These are phyloP conservation scores for Tenthredo mesomela DNA, from an alignment of 2,888 invertebrate species.

Conservation along the genomic window DNA sequence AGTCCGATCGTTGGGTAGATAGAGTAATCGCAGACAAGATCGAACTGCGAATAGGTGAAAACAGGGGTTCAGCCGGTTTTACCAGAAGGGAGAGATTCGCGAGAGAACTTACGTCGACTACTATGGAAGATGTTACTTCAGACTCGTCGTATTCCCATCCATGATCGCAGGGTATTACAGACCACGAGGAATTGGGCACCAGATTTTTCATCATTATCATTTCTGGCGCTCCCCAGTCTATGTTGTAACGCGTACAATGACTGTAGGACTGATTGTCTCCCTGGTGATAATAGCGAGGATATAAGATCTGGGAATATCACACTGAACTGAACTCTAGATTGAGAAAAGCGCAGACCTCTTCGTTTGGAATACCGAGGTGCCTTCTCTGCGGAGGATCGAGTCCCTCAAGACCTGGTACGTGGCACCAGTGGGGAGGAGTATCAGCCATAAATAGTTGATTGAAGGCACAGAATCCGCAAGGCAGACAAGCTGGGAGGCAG, in stretches of 20 bases:
- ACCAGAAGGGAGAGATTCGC: not conserved
- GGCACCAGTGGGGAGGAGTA: conserved; percentile 93
- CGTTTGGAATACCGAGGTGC: conserved; percentile 83
- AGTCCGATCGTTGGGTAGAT: conserved; percentile 94
- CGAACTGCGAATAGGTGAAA: conserved; percentile 84
- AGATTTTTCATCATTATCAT: conserved; percentile 70
- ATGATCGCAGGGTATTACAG: conserved; percentile 84
- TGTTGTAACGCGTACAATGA: conserved; percentile 86
- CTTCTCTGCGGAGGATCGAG: conserved; percentile 77
- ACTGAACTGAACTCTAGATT: no score
- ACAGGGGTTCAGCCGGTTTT: not conserved
- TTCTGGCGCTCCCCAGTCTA: conserved; percentile 85
- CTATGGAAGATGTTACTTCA: conserved; percentile 87
- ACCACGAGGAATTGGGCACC: conserved; percentile 82
- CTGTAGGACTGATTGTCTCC: conserved; percentile 80
- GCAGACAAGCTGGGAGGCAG: conserved; percentile 93
- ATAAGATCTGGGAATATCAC: not conserved
- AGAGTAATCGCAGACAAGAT: conserved; percentile 92
- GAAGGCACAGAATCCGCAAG: conserved; percentile 95
- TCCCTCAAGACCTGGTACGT: conserved; percentile 83
- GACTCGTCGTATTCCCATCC: conserved; percentile 90
- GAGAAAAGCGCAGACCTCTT: conserved; percentile 24
- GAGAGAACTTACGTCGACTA: conserved; percentile 85
- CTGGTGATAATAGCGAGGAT: conserved; percentile 59
- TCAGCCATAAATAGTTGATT: conserved; percentile 96